Base-by-base conservation (phyloP, 2,797 vertebrate species). In the Chelmon rostratus region DNA sequence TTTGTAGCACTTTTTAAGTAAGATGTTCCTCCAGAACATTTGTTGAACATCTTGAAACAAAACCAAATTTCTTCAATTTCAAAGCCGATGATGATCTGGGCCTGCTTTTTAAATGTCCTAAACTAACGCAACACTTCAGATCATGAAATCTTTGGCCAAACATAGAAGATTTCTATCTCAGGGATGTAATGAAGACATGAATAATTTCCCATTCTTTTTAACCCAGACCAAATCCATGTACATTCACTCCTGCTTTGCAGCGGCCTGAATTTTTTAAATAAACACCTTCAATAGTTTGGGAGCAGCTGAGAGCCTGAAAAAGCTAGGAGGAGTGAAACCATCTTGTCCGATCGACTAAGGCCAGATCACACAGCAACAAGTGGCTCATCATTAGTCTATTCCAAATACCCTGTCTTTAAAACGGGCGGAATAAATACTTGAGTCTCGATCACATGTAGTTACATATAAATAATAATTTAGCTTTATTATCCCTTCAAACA, bases 311-410 rank as follows among this genome's bases (percentile, higher is more conserved):
- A 63, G 25, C 8, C 5, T 47, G n/a, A 33, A 50, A 19, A 13
- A n/a, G n/a, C 16, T 66, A 52, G 50, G 23, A 50, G 4, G 11
- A 40, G 15, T 19, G 46, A 56, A 47, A 42, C 33, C 9, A 59
- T 28, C 35, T 46, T 11, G 8, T 59, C 28, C 58, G 7, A 25
- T 63, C 16, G 11, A 23, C 3, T n/a, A 37, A 58, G 3, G 12
- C 67, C 42, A 10, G 40, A 54, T 10, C 56, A 23, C 53, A 54
- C 50, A 83, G 81, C 85, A 87, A 88, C 90, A 87, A 86, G 88
- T 87, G 82, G n/a, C 46, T 35, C 50, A 18, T 25, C 15, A 6
- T 44, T 33, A 13, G 28, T 52, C 6, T 2, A 1, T 9, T 13
- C 38, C n/a, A 47, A 8, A 28, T 6, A 31, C 11, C 1, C 13